These are phyloP conservation scores for Drosophila glabriapex DNA, from an alignment of 2,888 invertebrate genomes.

Conservation along the genomic window DNA sequence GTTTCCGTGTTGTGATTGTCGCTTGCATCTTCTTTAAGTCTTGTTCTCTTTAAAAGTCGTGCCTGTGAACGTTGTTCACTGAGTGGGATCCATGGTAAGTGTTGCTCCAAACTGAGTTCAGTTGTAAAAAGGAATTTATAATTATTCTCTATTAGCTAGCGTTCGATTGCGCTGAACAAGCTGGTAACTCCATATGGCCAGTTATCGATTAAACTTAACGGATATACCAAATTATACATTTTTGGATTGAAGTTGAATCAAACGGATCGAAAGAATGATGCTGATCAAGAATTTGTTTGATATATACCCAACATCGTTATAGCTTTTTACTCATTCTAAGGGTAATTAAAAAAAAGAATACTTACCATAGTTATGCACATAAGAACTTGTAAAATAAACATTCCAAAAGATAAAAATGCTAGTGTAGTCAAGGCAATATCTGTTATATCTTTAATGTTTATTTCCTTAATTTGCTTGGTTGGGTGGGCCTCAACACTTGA, in stretches of 20 bases:
- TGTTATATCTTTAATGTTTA: constrained; percentile 90
- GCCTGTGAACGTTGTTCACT: no score
- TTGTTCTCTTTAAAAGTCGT: neutral
- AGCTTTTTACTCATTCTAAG: neutral
- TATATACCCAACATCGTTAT: neutral
- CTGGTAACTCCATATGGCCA: neutral
- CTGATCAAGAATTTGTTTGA: neutral
- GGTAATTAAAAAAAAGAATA: neutral
- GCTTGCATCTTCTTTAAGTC: neutral
- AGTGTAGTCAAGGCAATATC: constrained; percentile 93
- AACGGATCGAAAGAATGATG: neutral
- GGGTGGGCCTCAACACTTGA: constrained; percentile 30
- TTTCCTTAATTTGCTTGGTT: constrained; percentile 85
- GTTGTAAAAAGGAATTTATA: neutral
- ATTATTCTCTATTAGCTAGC: neutral
- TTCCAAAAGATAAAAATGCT: constrained; percentile 92
- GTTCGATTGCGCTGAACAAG: neutral
- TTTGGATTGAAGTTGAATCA: neutral
- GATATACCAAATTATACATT: neutral
- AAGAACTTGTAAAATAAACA: constrained; percentile 92
- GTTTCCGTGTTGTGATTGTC: neutral
- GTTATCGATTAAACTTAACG: neutral
- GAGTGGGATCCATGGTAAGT: neutral
- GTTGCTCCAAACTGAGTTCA: neutral
- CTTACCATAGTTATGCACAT: constrained; percentile 89